Percentiles rank a stretch among this genome's conserved stretches.
Conservation (phyloP, 37 sponge, comb jelly and placozoan genomes). For the Chondrilla cf. caribensis region DNA sequence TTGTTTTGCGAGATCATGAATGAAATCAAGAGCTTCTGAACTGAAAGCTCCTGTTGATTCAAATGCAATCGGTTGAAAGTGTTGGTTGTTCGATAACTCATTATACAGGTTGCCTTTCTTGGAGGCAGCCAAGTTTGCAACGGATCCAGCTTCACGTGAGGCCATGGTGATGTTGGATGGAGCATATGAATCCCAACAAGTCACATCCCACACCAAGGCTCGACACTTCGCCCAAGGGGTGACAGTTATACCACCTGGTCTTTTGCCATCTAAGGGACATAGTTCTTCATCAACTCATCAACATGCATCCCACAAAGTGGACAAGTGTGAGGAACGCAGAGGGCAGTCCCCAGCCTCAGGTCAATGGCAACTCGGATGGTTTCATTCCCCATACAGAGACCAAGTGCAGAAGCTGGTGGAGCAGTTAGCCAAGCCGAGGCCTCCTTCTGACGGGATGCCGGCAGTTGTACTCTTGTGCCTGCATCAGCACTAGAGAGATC, state of each 20-base stretch:
- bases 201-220: conserved; percentile 31
- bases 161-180: conserved; percentile 29
- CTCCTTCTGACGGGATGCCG: neutral
- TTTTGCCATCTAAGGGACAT: conserved; percentile 18
- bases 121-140: conserved; percentile 15
- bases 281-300: neutral
- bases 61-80: conserved; percentile 13
- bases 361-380: conserved; percentile 29
- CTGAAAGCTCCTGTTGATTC: conserved; percentile 14
- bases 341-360: conserved; percentile 24
- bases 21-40: neutral
- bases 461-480: neutral
- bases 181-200: conserved; percentile 32
- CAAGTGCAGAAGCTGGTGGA: conserved; percentile 17
- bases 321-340: conserved; percentile 33
- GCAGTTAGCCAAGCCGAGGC: conserved; percentile 20
- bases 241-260: conserved; percentile 32
- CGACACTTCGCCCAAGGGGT: conserved; percentile 15
- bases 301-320: conserved; percentile 26
- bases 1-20: neutral
- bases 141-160: conserved; percentile 19
- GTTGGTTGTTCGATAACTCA: neutral
- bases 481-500: conserved; percentile 7
- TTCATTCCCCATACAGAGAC: conserved; percentile 10
- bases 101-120: conserved; percentile 8